Percentiles rank a stretch among this genome's conserved stretches.
Evolutionary conservation across 2,888 invertebrate genomes (phyloP).

Genomic region (Mimumesa dahlbomi): DNA sequence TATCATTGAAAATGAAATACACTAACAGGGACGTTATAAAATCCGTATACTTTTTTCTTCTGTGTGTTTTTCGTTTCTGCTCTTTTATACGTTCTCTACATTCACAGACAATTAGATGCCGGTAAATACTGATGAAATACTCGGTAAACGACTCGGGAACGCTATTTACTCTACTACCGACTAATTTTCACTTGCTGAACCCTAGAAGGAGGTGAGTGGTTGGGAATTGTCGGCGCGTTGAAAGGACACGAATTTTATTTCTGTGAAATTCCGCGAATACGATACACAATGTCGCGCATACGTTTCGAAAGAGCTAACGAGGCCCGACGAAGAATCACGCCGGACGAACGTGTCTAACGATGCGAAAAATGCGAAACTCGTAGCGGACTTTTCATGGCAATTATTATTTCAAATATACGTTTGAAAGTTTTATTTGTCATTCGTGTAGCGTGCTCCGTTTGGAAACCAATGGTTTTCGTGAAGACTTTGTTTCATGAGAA

Average conservation of each 20-base stretch:
- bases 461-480: too few relatives aligned
- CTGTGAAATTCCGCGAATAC: background rate
- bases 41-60: slow-evolving; percentile 50
- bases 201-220: too few relatives aligned
- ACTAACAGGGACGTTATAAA: slow-evolving; percentile 35
- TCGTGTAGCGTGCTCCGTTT: background rate
- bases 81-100: slow-evolving; percentile 34
- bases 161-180: slow-evolving; percentile 28
- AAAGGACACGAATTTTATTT: background rate
- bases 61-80: too few relatives aligned
- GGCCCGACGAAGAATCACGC: too few relatives aligned
- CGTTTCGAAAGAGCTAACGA: too few relatives aligned
- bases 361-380: too few relatives aligned
- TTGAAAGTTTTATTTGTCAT: background rate
- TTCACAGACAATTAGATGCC: slow-evolving; percentile 29
- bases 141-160: slow-evolving; percentile 21
- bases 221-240: background rate
- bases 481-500: too few relatives aligned
- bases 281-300: background rate
- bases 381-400: too few relatives aligned
- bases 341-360: too few relatives aligned
- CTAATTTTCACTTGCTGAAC: slow-evolving; percentile 10
- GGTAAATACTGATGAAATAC: slow-evolving; percentile 28
- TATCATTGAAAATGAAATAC: slow-evolving; percentile 37
- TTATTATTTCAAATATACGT: background rate